A percentile compares a stretch with the other conserved stretches of the same genome.
Evolutionary conservation across 1,140 invertebrate genomes (phyloP).

Genomic region (Apis dorsata): DNA sequence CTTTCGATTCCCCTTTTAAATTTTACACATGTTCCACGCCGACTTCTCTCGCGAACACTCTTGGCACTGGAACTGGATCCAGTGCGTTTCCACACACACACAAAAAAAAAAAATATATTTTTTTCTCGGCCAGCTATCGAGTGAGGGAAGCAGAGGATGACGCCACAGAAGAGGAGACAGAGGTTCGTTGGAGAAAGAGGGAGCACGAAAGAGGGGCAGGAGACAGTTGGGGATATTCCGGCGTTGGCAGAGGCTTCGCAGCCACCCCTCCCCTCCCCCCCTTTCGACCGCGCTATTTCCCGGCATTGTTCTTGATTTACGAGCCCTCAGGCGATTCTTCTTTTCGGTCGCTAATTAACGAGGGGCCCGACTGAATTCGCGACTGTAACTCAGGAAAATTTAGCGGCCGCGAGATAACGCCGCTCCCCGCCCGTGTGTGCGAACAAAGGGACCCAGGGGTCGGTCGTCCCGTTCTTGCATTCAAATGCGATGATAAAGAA

Average conservation of each 20-base stretch:
- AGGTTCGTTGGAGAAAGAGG: neutral
- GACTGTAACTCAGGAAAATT: slow-evolving; percentile 66
- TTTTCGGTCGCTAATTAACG: slow-evolving; percentile 66
- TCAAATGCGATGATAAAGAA: slow-evolving; percentile 58
- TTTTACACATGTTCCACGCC: too few relatives aligned
- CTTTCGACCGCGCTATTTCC: slow-evolving; percentile 48
- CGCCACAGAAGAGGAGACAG: neutral
- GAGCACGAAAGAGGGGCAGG: neutral
- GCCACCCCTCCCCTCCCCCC: slow-evolving; percentile 17
- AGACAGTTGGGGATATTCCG: slow-evolving; percentile 22
- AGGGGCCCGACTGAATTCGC: slow-evolving; percentile 62
- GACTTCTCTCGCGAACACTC: too few relatives aligned
- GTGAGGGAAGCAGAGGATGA: neutral
- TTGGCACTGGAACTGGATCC: too few relatives aligned
- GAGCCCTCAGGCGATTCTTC: slow-evolving; percentile 65
- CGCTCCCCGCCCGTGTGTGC: slow-evolving; percentile 36
- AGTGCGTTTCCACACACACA: too few relatives aligned
- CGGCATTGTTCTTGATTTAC: slow-evolving; percentile 68
- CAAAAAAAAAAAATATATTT: neutral
- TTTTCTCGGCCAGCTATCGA: neutral
- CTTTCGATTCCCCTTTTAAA: too few relatives aligned
- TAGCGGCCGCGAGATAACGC: slow-evolving; percentile 64
- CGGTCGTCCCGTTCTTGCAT: slow-evolving; percentile 39
- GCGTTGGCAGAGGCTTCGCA: slow-evolving; percentile 32
- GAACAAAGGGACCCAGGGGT: slow-evolving; percentile 54